Evolutionary conservation across 2,113 vertebrate species (phyloP).

Genomic region (Rhombomys opimus): DNA sequence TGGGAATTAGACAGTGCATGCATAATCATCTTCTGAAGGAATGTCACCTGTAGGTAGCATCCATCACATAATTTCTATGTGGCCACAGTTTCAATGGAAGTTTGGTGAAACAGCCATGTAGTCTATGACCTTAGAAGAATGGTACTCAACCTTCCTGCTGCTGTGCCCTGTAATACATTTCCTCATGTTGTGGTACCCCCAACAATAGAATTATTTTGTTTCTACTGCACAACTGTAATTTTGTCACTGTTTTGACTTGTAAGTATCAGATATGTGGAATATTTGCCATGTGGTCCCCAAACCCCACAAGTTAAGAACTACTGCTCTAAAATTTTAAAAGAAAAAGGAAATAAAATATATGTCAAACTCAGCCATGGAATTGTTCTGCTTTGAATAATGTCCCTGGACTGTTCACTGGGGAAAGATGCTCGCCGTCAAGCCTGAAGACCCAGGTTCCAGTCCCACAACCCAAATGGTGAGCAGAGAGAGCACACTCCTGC

Average conservation of each 20-base stretch:
- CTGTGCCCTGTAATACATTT: not conserved
- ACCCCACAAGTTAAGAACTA: not conserved
- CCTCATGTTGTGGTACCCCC: not conserved
- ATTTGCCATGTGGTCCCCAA: no score
- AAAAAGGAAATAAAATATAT: not conserved
- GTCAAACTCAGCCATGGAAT: not conserved
- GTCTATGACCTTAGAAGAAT: not conserved
- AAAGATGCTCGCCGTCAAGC: not conserved
- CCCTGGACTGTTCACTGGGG: not conserved
- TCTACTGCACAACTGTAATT: not conserved
- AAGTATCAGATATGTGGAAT: not conserved
- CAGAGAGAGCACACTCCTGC: not conserved
- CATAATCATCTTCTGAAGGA: not conserved
- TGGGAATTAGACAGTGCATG: not conserved
- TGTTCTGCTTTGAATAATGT: not conserved
- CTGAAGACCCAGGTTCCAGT: not conserved
- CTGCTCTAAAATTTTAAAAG: not conserved
- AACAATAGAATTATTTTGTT: not conserved
- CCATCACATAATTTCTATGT: not conserved
- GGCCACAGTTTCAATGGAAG: not conserved
- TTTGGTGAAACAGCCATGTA: not conserved
- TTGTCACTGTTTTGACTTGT: not conserved
- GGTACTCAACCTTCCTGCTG: not conserved
- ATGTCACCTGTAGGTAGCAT: no score
- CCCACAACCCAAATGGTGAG: no score